These are phyloP conservation scores for Leptonema lineaticorne DNA, from an alignment of 1,140 invertebrate species.

Conservation along the genomic window DNA sequence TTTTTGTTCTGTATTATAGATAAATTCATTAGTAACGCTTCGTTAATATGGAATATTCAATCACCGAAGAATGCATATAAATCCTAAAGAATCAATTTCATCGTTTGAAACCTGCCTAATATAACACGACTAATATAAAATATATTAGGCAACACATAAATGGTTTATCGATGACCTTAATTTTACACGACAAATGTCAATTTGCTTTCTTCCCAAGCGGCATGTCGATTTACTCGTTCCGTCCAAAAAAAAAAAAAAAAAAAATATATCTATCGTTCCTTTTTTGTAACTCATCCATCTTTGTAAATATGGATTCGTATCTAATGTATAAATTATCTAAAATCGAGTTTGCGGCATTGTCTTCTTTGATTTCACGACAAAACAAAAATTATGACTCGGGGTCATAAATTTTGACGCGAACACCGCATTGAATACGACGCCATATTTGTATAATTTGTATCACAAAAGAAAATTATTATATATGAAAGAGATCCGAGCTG, in stretches of 20 bases:
- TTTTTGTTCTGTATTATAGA: too few relatives aligned
- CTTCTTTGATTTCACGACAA: constrained; percentile 17
- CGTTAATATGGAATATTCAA: too few relatives aligned
- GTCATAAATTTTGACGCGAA: neutral
- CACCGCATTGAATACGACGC: neutral
- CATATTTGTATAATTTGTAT: constrained; percentile 11
- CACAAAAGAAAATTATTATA: neutral
- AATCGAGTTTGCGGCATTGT: neutral
- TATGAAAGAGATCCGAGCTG: neutral
- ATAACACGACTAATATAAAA: too few relatives aligned
- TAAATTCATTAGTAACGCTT: too few relatives aligned
- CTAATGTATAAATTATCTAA: neutral
- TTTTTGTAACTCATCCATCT: neutral
- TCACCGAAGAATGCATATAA: too few relatives aligned
- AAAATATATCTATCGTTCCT: neutral
- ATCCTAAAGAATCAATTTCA: too few relatives aligned
- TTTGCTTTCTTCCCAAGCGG: too few relatives aligned
- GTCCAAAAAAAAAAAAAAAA: too few relatives aligned
- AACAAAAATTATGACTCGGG: too few relatives aligned
- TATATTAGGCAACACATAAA: too few relatives aligned
- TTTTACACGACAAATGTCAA: neutral
- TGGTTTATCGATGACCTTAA: neutral
- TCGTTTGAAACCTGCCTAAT: too few relatives aligned
- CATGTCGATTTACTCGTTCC: too few relatives aligned
- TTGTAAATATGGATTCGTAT: neutral